A percentile compares a stretch with the other conserved stretches of the same genome.
Conservation (phyloP, 2,888 invertebrate genomes). For the Epsilonema sp. region DNA sequence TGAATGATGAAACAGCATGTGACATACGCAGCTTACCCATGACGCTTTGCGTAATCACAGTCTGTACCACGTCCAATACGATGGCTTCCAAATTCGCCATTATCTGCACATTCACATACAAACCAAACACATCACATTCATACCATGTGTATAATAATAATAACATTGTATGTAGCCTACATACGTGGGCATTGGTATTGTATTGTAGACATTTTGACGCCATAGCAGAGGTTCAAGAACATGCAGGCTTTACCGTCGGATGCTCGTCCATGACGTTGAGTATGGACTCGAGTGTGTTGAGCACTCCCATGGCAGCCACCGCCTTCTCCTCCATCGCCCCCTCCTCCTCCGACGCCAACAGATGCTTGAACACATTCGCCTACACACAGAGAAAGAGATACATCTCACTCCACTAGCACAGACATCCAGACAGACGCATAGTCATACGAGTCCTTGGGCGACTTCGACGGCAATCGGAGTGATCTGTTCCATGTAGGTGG, state of each 20-base stretch:
- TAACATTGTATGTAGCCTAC: too few species aligned
- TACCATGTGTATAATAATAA: too few species aligned
- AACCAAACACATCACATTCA: too few species aligned
- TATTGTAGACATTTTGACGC: too few species aligned
- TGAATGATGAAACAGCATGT: too few species aligned
- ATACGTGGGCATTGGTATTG: too few species aligned
- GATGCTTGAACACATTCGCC: conserved; percentile 25
- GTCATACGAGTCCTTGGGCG: conserved; percentile 56
- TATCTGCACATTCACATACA: too few species aligned
- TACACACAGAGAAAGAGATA: conserved; percentile 7
- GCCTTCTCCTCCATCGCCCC: conserved; percentile 78
- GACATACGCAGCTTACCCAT: too few species aligned
- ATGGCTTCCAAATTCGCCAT: conserved; percentile 71
- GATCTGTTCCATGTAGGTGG: conserved; percentile 21
- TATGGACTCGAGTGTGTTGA: conserved; percentile 86
- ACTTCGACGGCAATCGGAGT: conserved; percentile 66
- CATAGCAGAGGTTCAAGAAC: too few species aligned
- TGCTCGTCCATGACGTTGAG: conserved; percentile 58
- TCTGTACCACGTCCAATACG: conserved; percentile 59
- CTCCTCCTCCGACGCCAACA: conserved; percentile 27
- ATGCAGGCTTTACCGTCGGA: conserved; percentile 27
- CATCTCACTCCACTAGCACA: neutral
- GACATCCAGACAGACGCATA: neutral
- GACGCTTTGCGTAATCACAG: conserved; percentile 47
- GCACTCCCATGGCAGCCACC: conserved; percentile 82